A percentile compares a stretch with the other conserved stretches of the same genome.
Conservation (phyloP, 2,888 invertebrate genomes). For the Epinotia ramella region DNA sequence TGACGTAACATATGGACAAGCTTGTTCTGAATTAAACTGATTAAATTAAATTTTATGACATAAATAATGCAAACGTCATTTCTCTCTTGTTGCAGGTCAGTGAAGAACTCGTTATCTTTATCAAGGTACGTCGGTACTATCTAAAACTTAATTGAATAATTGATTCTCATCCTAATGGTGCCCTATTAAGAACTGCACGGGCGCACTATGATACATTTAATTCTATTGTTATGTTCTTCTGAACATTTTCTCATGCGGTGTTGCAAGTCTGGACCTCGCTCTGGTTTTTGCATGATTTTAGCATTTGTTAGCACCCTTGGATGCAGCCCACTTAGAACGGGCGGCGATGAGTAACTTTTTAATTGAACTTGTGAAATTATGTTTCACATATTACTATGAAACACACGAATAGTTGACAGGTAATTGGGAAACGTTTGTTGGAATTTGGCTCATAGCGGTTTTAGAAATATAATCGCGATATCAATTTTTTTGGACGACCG, state of each 20-base stretch:
- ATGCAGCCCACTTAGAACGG: slow-evolving; percentile 46
- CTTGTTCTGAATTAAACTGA: not conserved
- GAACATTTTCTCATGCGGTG: slow-evolving; percentile 69
- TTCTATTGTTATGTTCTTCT: slow-evolving; percentile 65
- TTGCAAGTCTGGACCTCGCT: slow-evolving; percentile 76
- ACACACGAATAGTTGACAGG: not conserved
- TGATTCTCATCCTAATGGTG: slow-evolving; percentile 35
- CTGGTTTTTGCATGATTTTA: slow-evolving; percentile 71
- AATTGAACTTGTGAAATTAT: slow-evolving; percentile 41
- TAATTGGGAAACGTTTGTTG: not conserved
- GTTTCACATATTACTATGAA: not conserved
- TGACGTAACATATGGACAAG: too few species aligned
- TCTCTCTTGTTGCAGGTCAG: slow-evolving; percentile 43
- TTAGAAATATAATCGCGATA: not conserved
- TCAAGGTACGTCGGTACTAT: slow-evolving; percentile 43
- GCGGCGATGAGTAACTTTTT: slow-evolving; percentile 41
- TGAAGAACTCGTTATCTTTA: slow-evolving; percentile 45
- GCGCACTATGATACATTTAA: slow-evolving; percentile 58
- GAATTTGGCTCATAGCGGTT: not conserved
- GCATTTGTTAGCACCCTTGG: slow-evolving; percentile 66
- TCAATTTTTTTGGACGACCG: not conserved
- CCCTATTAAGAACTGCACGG: slow-evolving; percentile 39
- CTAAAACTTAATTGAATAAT: slow-evolving; percentile 45
- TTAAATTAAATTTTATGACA: not conserved
- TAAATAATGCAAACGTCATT: not conserved